Evolutionary conservation across 2,888 invertebrate species (phyloP).

Genomic region (Drosophila niveifrons): DNA sequence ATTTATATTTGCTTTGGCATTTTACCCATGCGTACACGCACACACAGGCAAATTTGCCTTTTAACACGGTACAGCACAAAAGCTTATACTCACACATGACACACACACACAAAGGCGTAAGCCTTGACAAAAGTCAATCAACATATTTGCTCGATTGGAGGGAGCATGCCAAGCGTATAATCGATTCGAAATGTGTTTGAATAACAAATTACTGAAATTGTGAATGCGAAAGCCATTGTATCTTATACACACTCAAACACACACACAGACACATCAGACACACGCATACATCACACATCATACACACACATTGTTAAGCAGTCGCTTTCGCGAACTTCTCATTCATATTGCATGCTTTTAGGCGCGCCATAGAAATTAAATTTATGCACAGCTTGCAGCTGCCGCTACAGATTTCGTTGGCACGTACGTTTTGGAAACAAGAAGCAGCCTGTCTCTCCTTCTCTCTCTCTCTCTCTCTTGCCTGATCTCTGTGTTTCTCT

Average conservation of each 20-base stretch:
- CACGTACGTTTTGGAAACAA: conserved; percentile 19
- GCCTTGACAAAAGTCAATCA: conserved; percentile 81
- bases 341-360: conserved; percentile 54
- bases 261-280: conserved; percentile 4
- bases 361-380: conserved; percentile 64
- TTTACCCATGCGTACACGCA: conserved; percentile 42
- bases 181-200: conserved; percentile 79
- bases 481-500: neutral
- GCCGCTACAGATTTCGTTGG: conserved; percentile 20
- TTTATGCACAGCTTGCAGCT: conserved; percentile 67
- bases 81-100: conserved; percentile 28
- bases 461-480: conserved; percentile 1
- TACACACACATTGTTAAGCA: conserved; percentile 3
- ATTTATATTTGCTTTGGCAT: conserved; percentile 71
- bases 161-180: conserved; percentile 76
- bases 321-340: conserved; percentile 5
- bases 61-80: conserved; percentile 41
- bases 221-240: conserved; percentile 71
- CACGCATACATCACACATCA: neutral
- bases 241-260: conserved; percentile 29
- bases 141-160: conserved; percentile 78
- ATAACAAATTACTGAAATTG: conserved; percentile 79
- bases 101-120: conserved; percentile 36
- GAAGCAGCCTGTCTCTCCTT: conserved; percentile 6
- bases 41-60: conserved; percentile 30